Conservation (phyloP, 53 echinoderm and acorn worm genomes). For the Luidia sarsii region DNA sequence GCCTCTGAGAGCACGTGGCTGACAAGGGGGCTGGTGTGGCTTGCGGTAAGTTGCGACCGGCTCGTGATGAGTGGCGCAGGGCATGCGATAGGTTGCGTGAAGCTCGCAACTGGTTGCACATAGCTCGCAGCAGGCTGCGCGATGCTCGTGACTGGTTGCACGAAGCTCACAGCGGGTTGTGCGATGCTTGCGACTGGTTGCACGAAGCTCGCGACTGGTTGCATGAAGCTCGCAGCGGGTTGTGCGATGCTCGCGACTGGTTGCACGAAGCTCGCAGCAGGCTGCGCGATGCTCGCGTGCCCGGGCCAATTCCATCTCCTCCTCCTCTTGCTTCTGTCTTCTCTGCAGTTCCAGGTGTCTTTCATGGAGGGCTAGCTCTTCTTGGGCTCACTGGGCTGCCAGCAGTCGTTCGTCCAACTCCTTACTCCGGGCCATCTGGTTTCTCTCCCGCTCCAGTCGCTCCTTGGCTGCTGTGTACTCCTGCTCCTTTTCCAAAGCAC, state of each 20-base stretch:
- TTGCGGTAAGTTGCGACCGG: neutral
- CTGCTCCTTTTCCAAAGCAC: neutral
- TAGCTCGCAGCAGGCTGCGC: neutral
- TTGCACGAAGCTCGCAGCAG: too few species aligned
- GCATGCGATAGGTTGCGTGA: neutral
- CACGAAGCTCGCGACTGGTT: neutral
- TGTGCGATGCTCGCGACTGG: too few species aligned
- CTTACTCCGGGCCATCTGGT: neutral
- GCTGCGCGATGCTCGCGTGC: neutral
- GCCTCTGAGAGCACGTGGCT: neutral
- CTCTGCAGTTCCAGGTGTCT: neutral
- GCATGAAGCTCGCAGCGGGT: neutral
- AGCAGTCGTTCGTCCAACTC: neutral
- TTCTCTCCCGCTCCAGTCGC: neutral
- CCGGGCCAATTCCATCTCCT: slow-evolving; percentile 4
- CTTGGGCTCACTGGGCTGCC: neutral
- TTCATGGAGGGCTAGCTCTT: too few species aligned
- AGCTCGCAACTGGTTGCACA: neutral
- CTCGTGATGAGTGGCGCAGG: neutral
- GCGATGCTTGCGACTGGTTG: neutral
- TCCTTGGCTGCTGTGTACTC: neutral
- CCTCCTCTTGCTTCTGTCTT: neutral
- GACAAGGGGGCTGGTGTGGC: neutral
- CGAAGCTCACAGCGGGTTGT: neutral
- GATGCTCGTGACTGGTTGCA: neutral